These are phyloP conservation scores for Clarias platycephalus DNA, from an alignment of 2,797 vertebrate genomes.

Conservation along the genomic window DNA sequence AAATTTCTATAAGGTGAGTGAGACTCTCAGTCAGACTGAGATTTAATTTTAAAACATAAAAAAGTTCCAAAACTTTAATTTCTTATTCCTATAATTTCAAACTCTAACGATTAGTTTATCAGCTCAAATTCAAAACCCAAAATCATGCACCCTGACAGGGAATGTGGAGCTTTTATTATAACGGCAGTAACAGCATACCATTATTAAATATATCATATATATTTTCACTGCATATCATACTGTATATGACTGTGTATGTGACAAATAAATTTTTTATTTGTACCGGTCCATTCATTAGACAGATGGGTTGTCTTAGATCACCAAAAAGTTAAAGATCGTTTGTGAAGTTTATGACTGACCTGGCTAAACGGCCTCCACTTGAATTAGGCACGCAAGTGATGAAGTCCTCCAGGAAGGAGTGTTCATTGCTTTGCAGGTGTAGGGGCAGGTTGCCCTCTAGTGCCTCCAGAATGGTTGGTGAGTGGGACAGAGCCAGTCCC, in stretches of 20 bases:
- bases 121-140: background rate
- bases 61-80: background rate
- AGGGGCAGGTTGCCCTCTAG: slow-evolving; percentile 94
- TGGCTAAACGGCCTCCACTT: slow-evolving; percentile 94
- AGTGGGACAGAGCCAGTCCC: slow-evolving; percentile 93
- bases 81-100: background rate
- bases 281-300: no score
- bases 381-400: slow-evolving; percentile 94
- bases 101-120: background rate
- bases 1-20: background rate
- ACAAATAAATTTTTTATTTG: no score
- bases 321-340: background rate
- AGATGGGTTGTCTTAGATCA: background rate
- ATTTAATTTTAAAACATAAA: background rate
- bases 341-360: slow-evolving; percentile 68
- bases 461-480: slow-evolving; percentile 94
- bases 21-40: background rate
- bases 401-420: slow-evolving; percentile 97
- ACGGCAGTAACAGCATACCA: background rate
- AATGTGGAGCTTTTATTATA: background rate
- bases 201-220: no score
- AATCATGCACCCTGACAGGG: background rate
- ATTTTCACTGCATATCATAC: no score
- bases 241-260: no score
- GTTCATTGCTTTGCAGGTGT: slow-evolving; percentile 96